Evolutionary conservation across 64 coral and sea anemone genomes (phyloP).

Genomic region (Platygyra sinensis): DNA sequence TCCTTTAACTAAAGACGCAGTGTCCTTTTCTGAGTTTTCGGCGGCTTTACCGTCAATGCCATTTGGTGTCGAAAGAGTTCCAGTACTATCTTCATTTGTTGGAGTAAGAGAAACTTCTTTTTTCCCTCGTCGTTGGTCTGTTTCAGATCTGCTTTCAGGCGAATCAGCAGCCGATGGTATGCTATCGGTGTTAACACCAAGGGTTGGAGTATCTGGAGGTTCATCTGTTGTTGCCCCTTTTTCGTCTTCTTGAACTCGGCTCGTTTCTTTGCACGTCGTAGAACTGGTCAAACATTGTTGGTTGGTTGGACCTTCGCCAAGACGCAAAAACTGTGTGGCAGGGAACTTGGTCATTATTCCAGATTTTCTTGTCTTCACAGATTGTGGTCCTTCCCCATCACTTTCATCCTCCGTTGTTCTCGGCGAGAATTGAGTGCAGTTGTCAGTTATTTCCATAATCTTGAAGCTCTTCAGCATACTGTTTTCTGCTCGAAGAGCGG

Average conservation of each 20-base stretch:
- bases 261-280: neutral
- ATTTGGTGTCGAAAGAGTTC: neutral
- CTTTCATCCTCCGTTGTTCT: slow-evolving; percentile 75
- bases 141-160: neutral
- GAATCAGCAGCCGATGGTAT: neutral
- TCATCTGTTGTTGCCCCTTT: neutral
- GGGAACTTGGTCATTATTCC: neutral
- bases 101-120: neutral
- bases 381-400: slow-evolving; percentile 13
- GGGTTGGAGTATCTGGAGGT: neutral
- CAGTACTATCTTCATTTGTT: neutral
- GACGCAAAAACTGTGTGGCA: neutral
- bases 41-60: neutral
- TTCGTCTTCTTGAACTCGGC: neutral
- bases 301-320: neutral
- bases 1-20: neutral
- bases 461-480: slow-evolving; percentile 70
- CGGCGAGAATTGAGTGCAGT: slow-evolving; percentile 79
- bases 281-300: neutral
- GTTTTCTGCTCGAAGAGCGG: slow-evolving; percentile 70
- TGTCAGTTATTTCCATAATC: slow-evolving; percentile 85
- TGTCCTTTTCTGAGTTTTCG: neutral
- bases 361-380: neutral
- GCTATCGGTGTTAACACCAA: neutral
- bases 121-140: neutral